Conservation (phyloP, 2,797 vertebrate species). For the Chelonia mydas region DNA sequence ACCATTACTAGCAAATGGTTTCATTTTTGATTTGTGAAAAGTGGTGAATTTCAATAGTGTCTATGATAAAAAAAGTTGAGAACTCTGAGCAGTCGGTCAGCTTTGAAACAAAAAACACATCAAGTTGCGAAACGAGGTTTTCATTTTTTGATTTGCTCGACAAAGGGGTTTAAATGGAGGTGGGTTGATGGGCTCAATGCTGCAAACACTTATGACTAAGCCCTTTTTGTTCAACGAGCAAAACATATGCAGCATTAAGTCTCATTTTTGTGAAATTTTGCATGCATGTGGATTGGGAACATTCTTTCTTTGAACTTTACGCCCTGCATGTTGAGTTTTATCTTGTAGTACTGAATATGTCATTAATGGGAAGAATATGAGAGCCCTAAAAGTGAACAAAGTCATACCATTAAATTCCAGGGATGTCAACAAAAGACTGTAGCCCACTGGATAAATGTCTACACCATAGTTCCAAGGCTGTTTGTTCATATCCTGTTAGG, state of each 20-base stretch:
- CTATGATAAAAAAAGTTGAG: neutral
- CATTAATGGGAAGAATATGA: neutral
- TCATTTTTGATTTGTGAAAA: neutral
- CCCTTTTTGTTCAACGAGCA: neutral
- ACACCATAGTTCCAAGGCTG: neutral
- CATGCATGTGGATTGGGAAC: fast-evolving
- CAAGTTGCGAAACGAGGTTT: neutral
- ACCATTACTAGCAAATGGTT: neutral
- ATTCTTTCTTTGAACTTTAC: neutral
- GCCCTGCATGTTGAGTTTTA: neutral
- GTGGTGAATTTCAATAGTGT: neutral
- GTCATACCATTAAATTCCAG: neutral
- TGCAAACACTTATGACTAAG: neutral
- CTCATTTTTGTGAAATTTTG: neutral
- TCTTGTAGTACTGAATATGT: neutral
- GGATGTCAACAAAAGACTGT: neutral
- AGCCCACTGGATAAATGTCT: neutral
- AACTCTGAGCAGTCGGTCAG: neutral
- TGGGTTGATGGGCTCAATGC: neutral
- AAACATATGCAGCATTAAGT: neutral
- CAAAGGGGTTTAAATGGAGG: neutral
- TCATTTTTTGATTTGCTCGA: neutral
- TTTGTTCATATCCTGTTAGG: neutral
- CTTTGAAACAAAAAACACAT: neutral
- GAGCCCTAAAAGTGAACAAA: neutral